Percentiles rank a stretch among this genome's conserved stretches.
Evolutionary conservation across 2,797 vertebrate genomes (phyloP).

Genomic region (Diplodus puntazzo): DNA sequence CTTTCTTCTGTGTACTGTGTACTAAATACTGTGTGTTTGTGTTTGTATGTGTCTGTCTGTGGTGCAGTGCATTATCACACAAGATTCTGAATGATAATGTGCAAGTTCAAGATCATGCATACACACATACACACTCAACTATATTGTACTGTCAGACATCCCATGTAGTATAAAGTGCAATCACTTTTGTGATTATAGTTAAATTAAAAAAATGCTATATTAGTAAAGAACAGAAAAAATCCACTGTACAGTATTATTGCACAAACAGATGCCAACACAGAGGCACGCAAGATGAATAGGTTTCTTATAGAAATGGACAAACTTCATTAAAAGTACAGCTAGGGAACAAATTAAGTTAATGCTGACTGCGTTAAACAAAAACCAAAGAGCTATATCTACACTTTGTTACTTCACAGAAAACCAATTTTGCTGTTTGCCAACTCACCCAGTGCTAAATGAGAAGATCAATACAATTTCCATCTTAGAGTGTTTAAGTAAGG

Average conservation of each 20-base stretch:
- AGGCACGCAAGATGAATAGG: slow-evolving; percentile 46
- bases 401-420: slow-evolving; percentile 32
- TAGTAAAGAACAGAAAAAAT: slow-evolving; percentile 5
- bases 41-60: neutral
- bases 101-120: neutral
- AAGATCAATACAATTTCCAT: slow-evolving; percentile 4
- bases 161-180: neutral
- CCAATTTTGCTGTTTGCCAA: neutral
- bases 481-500: neutral
- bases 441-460: slow-evolving; percentile 1
- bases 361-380: slow-evolving; percentile 41
- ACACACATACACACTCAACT: neutral
- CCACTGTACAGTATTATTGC: neutral
- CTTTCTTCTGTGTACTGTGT: too few relatives aligned
- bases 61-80: neutral
- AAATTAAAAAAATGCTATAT: slow-evolving; percentile 6
- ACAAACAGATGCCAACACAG: slow-evolving; percentile 3
- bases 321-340: slow-evolving; percentile 38
- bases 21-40: neutral
- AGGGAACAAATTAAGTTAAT: slow-evolving; percentile 33
- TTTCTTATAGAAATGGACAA: slow-evolving; percentile 38
- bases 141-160: neutral
- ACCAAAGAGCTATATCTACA: slow-evolving; percentile 19
- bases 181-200: neutral
- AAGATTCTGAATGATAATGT: neutral